phyloP scores from a whole-genome alignment of 2,888 invertebrate species.

The Venustoraphidia nigricollis region DNA sequence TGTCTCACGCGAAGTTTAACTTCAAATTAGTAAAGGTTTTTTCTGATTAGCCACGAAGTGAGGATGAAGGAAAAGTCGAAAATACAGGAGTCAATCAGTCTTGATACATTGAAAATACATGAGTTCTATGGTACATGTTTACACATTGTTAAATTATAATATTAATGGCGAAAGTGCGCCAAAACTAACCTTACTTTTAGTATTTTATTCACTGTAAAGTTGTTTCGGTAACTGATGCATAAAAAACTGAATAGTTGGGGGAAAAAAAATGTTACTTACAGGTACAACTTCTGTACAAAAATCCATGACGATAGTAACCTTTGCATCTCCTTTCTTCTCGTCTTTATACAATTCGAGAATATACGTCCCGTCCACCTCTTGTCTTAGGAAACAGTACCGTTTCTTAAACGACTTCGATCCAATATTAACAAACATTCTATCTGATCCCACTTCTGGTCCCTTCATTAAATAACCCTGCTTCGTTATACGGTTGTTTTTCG shows the following conservation, averaged over 20 bases:
- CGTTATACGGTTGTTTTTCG: slow-evolving; percentile 60
- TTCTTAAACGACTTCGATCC: slow-evolving; percentile 88
- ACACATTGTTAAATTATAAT: no score
- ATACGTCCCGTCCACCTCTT: slow-evolving; percentile 83
- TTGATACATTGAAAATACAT: no score
- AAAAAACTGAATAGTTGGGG: background rate
- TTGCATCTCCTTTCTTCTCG: slow-evolving; percentile 79
- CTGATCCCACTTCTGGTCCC: slow-evolving; percentile 80
- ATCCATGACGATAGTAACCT: slow-evolving; percentile 86
- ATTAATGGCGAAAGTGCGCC: no score
- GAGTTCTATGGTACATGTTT: no score
- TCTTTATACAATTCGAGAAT: slow-evolving; percentile 87
- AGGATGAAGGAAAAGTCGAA: no score
- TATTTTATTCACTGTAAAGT: background rate
- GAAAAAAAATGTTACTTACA: slow-evolving; percentile 29
- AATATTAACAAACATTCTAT: slow-evolving; percentile 81
- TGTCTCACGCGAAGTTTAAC: no score
- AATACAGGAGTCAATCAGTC: no score
- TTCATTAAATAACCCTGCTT: slow-evolving; percentile 85
- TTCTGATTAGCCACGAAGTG: no score
- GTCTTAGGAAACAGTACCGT: slow-evolving; percentile 74
- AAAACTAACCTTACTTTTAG: no score
- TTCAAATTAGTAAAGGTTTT: no score
- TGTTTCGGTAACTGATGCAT: background rate
- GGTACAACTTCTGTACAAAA: slow-evolving; percentile 80